These are phyloP conservation scores for Aproaerema taeniolella DNA, from an alignment of 2,888 invertebrate genomes.

Conservation along the genomic window DNA sequence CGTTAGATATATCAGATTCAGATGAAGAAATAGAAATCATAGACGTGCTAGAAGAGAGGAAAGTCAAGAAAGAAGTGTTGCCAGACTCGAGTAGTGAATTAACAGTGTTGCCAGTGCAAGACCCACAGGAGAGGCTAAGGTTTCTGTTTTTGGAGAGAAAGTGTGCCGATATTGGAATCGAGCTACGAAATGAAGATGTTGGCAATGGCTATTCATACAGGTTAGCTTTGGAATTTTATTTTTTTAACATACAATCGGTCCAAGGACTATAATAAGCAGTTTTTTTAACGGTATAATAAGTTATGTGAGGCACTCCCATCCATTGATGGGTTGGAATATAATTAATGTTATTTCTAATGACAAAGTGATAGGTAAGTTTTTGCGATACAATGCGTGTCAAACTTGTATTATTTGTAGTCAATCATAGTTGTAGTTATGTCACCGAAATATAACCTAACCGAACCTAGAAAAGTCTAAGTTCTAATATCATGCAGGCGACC, in stretches of 20 bases:
- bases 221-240: conserved; percentile 31
- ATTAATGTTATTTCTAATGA: background rate
- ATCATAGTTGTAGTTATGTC: too few relatives aligned
- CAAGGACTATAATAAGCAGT: background rate
- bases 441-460: too few relatives aligned
- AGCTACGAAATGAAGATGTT: conserved; percentile 59
- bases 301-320: background rate
- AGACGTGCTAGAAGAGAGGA: conserved; percentile 16
- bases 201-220: conserved; percentile 61
- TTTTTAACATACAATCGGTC: too few relatives aligned
- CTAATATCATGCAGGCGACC: too few relatives aligned
- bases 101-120: conserved; percentile 41
- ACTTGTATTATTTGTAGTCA: too few relatives aligned
- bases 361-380: too few relatives aligned
- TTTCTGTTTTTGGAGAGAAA: conserved; percentile 53
- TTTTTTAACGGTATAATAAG: background rate
- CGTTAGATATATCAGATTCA: conserved; percentile 34
- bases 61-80: conserved; percentile 30
- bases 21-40: conserved; percentile 62
- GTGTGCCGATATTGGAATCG: conserved; percentile 58
- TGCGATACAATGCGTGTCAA: too few relatives aligned
- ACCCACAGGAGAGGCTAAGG: conserved; percentile 44
- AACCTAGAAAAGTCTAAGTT: too few relatives aligned
- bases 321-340: background rate
- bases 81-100: conserved; percentile 19